These are phyloP conservation scores for Chlorodrepanis virens DNA, from an alignment of 2,113 vertebrate genomes.

Conservation along the genomic window DNA sequence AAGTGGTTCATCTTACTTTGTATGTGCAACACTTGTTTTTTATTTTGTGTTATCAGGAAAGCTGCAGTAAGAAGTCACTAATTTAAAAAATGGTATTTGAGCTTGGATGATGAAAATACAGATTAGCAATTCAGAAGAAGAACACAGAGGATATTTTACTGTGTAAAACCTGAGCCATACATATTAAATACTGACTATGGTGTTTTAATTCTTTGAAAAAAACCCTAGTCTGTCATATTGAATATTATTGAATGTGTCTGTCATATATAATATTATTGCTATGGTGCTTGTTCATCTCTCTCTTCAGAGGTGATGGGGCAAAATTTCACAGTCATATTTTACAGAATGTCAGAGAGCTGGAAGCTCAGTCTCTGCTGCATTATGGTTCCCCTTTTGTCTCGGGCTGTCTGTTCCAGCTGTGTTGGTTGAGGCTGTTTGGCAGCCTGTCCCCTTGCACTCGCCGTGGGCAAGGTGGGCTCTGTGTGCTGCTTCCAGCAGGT, in stretches of 20 bases:
- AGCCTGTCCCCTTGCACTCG: neutral
- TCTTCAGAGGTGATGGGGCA: neutral
- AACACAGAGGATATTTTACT: neutral
- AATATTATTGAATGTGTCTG: neutral
- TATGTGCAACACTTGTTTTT: neutral
- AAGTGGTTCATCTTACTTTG: neutral
- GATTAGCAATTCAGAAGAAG: neutral
- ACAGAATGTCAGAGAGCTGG: neutral
- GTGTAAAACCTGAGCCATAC: neutral
- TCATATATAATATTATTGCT: neutral
- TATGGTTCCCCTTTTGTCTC: neutral
- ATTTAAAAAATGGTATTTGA: slow-evolving; percentile 15
- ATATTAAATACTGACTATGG: neutral
- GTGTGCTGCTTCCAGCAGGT: neutral
- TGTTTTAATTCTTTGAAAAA: neutral
- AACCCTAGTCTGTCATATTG: neutral
- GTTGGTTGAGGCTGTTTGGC: rapidly evolving
- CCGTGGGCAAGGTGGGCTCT: neutral
- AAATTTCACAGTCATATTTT: neutral
- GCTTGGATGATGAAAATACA: slow-evolving; percentile 27
- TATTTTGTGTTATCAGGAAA: slow-evolving; percentile 32
- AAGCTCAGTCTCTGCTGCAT: neutral
- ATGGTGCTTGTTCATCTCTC: neutral
- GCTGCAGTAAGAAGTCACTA: neutral
- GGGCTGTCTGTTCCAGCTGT: neutral